A percentile compares a stretch with the other conserved stretches of the same genome.
phyloP scores from a whole-genome alignment of 2,113 vertebrate genomes.

The Chamaetylas fuelleborni region DNA sequence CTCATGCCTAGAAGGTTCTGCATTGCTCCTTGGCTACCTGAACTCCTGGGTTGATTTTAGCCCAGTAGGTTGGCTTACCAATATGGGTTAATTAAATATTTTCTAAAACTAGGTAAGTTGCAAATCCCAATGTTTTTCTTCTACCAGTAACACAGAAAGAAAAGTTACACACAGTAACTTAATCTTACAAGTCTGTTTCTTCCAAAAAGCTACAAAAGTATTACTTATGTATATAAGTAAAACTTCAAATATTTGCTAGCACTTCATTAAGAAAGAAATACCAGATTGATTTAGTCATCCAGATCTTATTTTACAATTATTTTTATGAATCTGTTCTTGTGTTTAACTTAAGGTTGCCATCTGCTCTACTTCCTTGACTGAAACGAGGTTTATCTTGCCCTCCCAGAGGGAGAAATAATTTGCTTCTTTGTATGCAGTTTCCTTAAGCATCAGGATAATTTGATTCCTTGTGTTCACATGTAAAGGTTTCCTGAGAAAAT shows the following conservation, averaged over 20 bases:
- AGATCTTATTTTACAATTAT: not conserved
- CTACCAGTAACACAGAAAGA: not conserved
- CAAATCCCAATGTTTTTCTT: not conserved
- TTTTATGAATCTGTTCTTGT: not conserved
- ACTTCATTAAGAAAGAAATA: not conserved
- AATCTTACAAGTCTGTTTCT: not conserved
- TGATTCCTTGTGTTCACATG: not conserved
- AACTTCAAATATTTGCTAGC: not conserved
- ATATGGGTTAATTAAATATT: not conserved
- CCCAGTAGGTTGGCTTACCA: not conserved
- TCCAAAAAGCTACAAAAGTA: not conserved
- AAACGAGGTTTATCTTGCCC: not conserved
- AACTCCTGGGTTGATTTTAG: not conserved
- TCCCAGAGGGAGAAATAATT: rapidly evolving
- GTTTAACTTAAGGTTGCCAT: not conserved
- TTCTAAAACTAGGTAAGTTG: not conserved
- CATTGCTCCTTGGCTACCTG: not conserved
- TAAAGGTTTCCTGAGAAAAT: not conserved
- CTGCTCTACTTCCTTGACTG: not conserved
- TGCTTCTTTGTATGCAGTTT: not conserved
- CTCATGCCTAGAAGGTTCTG: not conserved
- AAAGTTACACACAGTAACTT: not conserved
- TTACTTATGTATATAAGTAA: not conserved
- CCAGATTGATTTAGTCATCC: not conserved
- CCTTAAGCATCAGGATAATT: not conserved